A percentile compares a stretch with the other conserved stretches of the same genome.
These are phyloP conservation scores for Oscheius sp. DNA, from an alignment of 2,888 invertebrate genomes.

Conservation along the genomic window DNA sequence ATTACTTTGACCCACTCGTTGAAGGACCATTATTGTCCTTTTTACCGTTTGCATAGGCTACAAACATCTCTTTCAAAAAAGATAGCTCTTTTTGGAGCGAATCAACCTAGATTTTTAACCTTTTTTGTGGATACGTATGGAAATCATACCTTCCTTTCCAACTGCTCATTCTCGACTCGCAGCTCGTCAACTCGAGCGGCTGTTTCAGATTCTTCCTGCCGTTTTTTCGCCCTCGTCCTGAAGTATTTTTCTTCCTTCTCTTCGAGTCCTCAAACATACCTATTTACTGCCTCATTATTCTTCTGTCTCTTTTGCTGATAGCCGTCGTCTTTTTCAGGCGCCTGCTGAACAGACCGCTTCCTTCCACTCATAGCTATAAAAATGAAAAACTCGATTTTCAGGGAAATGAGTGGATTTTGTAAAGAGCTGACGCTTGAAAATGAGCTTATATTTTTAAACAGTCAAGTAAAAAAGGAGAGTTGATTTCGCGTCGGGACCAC, in stretches of 20 bases:
- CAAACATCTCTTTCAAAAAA: constrained; percentile 70
- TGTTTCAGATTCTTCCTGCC: constrained; percentile 67
- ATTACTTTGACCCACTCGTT: constrained; percentile 1
- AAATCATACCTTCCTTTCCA: constrained; percentile 61
- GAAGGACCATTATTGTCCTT: constrained; percentile 9
- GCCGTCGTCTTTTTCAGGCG: constrained; percentile 45
- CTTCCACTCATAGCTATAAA: constrained; percentile 13
- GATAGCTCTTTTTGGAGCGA: constrained; percentile 64
- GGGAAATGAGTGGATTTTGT: too few species aligned
- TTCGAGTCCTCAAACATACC: constrained; percentile 31
- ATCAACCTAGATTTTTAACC: constrained; percentile 55
- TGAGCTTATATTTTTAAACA: too few species aligned
- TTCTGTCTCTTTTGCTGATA: constrained; percentile 63
- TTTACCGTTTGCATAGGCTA: constrained; percentile 61
- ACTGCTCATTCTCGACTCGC: constrained; percentile 64
- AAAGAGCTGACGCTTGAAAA: too few species aligned
- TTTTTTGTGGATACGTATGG: not conserved
- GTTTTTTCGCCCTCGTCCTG: constrained; percentile 68
- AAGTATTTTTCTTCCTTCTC: not conserved
- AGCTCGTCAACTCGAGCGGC: constrained; percentile 62
- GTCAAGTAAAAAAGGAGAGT: too few species aligned
- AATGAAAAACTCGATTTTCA: too few species aligned
- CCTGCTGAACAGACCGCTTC: constrained; percentile 3
- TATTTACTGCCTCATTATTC: constrained; percentile 69
- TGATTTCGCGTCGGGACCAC: too few species aligned